These are phyloP conservation scores for Leptopilina clavipes DNA, from an alignment of 1,140 invertebrate genomes.

Conservation along the genomic window DNA sequence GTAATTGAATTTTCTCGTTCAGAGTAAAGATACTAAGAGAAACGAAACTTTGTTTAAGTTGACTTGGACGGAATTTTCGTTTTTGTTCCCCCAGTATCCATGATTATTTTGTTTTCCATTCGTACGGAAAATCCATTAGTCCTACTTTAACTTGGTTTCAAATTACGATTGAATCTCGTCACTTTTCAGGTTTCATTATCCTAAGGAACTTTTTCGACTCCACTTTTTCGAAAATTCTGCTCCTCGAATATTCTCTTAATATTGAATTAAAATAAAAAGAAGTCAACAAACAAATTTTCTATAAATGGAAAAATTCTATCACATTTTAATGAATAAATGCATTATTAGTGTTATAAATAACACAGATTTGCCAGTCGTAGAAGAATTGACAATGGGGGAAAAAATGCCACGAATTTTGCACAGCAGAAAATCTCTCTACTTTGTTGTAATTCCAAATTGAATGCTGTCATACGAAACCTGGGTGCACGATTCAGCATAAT, in stretches of 20 bases:
- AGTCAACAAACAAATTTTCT: too few species aligned
- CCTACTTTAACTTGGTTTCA: not conserved
- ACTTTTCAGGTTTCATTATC: not conserved
- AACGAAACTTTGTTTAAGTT: slow-evolving; percentile 17
- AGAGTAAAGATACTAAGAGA: slow-evolving; percentile 16
- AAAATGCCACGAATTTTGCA: not conserved
- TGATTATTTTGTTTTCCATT: not conserved
- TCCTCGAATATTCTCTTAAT: not conserved
- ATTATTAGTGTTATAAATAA: not conserved
- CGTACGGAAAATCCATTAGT: slow-evolving; percentile 17
- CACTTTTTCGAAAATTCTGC: not conserved
- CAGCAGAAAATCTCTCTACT: not conserved
- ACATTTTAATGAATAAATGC: not conserved
- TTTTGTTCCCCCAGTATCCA: slow-evolving; percentile 7
- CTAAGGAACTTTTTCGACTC: not conserved
- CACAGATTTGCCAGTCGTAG: not conserved
- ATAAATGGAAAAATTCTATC: not conserved
- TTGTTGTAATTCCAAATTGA: slow-evolving; percentile 31
- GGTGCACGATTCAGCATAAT: slow-evolving; percentile 41
- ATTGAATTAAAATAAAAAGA: too few species aligned
- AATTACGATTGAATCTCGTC: slow-evolving; percentile 11
- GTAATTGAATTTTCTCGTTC: slow-evolving; percentile 34
- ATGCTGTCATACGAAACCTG: slow-evolving; percentile 50
- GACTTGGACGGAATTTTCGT: slow-evolving; percentile 5
- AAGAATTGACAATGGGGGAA: not conserved